A percentile compares a stretch with the other conserved stretches of the same genome.
phyloP scores from a whole-genome alignment of 2,113 vertebrate species.

The Polypterus senegalus region DNA sequence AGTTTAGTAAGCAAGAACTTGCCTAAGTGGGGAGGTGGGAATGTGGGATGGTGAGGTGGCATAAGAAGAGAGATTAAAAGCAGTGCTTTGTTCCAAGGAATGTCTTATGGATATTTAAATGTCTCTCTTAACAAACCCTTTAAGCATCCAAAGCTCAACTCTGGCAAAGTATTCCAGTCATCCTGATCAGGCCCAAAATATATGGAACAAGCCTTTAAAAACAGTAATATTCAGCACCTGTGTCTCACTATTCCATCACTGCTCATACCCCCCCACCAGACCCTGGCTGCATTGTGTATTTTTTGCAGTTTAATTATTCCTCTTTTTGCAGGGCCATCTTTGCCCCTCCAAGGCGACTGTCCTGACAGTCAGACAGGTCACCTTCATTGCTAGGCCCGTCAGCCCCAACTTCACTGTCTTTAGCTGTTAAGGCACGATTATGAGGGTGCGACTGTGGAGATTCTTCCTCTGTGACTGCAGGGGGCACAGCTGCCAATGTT shows the following conservation, averaged over 20 bases:
- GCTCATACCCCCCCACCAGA: conserved; percentile 39
- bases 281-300: conserved; percentile 18
- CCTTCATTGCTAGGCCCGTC: conserved; percentile 59
- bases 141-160: no score
- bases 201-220: no score
- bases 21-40: no score
- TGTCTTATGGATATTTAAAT: no score
- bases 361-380: conserved; percentile 59
- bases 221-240: no score
- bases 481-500: conserved; percentile 28
- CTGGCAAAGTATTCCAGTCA: no score
- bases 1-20: no score
- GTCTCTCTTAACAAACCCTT: no score
- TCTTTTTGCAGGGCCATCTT: conserved; percentile 64
- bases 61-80: no score
- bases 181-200: no score
- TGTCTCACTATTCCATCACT: conserved; percentile 23
- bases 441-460: conserved; percentile 55
- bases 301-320: conserved; percentile 46
- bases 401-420: conserved; percentile 26
- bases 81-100: no score
- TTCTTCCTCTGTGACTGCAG: conserved; percentile 56
- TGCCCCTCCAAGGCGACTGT: conserved; percentile 61
- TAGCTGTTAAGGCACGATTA: conserved; percentile 66
- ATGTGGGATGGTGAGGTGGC: no score